Base-by-base conservation (phyloP, 2,888 invertebrate species). In the Ennomos erosarius region DNA sequence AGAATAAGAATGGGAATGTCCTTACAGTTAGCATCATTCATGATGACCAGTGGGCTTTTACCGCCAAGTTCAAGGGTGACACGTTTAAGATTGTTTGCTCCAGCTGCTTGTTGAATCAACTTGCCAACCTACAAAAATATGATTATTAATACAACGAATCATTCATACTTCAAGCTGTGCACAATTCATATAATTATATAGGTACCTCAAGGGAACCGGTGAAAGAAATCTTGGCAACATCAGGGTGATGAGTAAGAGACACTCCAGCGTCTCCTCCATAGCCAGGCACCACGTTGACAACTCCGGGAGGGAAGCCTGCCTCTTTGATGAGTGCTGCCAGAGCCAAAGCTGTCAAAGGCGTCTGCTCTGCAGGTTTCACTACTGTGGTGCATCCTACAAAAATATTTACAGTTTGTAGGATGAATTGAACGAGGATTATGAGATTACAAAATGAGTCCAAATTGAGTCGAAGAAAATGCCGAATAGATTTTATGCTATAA, bases 351-450 rank as follows among this genome's bases (percentile, higher is more conserved):
- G 98, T 97, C 45, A 99, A 88, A 0, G 98, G 97, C 0, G 98
- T 99, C 87, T 98, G 98, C 81, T 99, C 99, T 0, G 99, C 98
- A 0, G 98, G 97, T 85, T 99, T 99, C 67, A 98, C 92, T 0
- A 98, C 26, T 26, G 6, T 6, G 26, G 26, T 26, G 26, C 26
- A 26, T 26, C 26, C 26, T 26, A 26, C 26, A 26, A 26, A 26
- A 26, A 26, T 26, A 26, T 26, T 26, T 26, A 26, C 26, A 26
- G 26, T 26, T 26, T 4, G 6, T 6, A 26, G 1, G 6, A 26
- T 26, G 1, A 26, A 26, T 6, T 26, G 26, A 26, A 26, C 26
- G 6, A 6, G 26, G 6, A 26, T 26, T 26, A 6, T 26, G 26
- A 26, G 6, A 26, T 6, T 1, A 26, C 26, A 26, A 26, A 26